phyloP scores from a whole-genome alignment of 2,888 invertebrate species.

The Torymus auratus region DNA sequence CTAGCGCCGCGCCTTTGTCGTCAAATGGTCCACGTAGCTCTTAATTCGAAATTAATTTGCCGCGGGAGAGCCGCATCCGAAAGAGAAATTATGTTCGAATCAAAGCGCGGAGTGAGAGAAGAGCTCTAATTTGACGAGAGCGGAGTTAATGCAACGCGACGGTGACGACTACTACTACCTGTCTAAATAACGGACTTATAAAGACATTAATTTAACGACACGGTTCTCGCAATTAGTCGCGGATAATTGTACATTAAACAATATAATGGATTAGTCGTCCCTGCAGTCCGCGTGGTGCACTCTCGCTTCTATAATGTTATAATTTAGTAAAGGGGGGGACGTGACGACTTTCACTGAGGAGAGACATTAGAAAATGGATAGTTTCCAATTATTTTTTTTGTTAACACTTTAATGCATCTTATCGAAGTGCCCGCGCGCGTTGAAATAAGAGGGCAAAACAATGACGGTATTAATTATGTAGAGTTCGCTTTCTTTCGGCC shows the following conservation, averaged over 20 bases:
- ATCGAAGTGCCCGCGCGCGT: background rate
- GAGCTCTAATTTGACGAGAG: background rate
- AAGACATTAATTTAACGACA: conserved; percentile 30
- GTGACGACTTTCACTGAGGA: conserved; percentile 38
- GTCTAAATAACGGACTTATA: conserved; percentile 1
- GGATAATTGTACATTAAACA: conserved; percentile 48
- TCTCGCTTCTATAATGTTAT: conserved; percentile 16
- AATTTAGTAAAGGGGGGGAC: conserved; percentile 31
- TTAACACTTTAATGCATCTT: conserved; percentile 32
- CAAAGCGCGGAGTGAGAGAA: background rate
- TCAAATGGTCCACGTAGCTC: too few relatives aligned
- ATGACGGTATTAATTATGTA: conserved; percentile 42
- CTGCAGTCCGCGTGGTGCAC: background rate
- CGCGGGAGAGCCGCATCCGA: too few relatives aligned
- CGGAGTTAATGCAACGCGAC: background rate
- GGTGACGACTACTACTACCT: conserved; percentile 14
- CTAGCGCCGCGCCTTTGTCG: too few relatives aligned
- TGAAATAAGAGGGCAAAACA: conserved; percentile 25
- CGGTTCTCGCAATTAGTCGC: conserved; percentile 16
- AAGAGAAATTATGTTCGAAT: background rate
- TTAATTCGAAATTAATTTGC: too few relatives aligned
- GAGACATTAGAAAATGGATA: conserved; percentile 35
- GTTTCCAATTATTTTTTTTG: conserved; percentile 46
- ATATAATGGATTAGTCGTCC: conserved; percentile 32
- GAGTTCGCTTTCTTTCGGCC: background rate